Evolutionary conservation across 1,140 invertebrate genomes (phyloP).

Genomic region (Theocolax elegans): DNA sequence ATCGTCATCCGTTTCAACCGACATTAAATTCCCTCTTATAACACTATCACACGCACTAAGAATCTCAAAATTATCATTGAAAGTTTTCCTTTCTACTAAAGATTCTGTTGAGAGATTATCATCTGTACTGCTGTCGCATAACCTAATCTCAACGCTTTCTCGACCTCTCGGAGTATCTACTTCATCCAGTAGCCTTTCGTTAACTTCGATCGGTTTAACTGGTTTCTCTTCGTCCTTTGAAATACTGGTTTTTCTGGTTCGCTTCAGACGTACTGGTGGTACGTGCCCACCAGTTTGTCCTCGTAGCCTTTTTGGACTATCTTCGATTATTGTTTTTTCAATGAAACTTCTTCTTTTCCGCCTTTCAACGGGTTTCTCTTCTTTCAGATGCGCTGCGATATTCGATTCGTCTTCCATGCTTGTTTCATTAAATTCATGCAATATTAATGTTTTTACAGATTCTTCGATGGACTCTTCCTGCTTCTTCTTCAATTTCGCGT

Average conservation of each 20-base stretch:
- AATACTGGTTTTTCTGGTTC: constrained; percentile 31
- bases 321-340: neutral
- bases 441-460: no score
- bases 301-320: neutral
- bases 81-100: constrained; percentile 35
- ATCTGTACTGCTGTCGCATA: constrained; percentile 59
- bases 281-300: neutral
- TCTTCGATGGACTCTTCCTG: no score
- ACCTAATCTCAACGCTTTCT: constrained; percentile 50
- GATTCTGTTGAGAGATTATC: constrained; percentile 34
- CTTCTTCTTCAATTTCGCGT: neutral
- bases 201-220: no score
- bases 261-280: constrained; percentile 53
- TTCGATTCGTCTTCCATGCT: no score
- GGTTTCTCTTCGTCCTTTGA: constrained; percentile 1
- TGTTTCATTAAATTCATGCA: no score
- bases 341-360: constrained; percentile 7
- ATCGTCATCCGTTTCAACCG: constrained; percentile 47
- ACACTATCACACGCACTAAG: no score
- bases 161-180: no score
- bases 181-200: no score
- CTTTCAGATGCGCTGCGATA: no score
- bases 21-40: neutral
- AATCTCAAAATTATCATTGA: neutral
- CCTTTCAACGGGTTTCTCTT: neutral